Evolutionary conservation across 2,797 vertebrate genomes (phyloP), one percentile per base, ranked within the genome.

Genomic region (Ficedula albicollis): DNA sequence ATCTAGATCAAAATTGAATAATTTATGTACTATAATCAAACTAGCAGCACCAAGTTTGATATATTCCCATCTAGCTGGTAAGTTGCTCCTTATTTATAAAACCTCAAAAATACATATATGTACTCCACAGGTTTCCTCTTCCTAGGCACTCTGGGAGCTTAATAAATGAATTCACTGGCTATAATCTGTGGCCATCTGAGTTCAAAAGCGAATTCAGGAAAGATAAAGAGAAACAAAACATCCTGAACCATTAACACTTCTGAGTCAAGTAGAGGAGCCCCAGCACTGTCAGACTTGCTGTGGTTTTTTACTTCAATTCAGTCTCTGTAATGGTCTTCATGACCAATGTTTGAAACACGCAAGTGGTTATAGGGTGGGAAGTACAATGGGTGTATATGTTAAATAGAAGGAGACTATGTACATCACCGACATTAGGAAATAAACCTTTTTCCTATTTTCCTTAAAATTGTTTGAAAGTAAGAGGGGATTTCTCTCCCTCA

Each of bases 401-500:
- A 55, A 83, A 59, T 14, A 77, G n/a, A 41, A 69, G 16, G 15
- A 68, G 12, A 70, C 13, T 48, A 6, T 29, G 11, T 10, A 39
- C 10, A 20, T 46, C 27, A 67, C 10, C 56, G 39, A 39, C 29
- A 32, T 34, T 19, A 60, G 32, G 11, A 84, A 70, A 44, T 4
- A 76, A 59, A 4, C 4, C 2, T 62, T 75, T 63, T 75, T 17
- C 20, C 29, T 51, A 13, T 36, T 84, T 39, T 81, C 26, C n/a
- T 79, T 62, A 43, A 22, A 5, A 34, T 3, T 41, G 1, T n/a
- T 79, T 72, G 4, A 68, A 68, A 73, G 11, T 26, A 34, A 54
- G n/a, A 44, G 15, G 15, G 9, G 0, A 0, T 16, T 56, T 73
- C 44, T 26, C 12, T 20, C 17, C 16, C 27, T 27, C 13, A 29